Base-by-base conservation (phyloP, 2,888 invertebrate genomes). In the Lasioglossum lativentre region DNA sequence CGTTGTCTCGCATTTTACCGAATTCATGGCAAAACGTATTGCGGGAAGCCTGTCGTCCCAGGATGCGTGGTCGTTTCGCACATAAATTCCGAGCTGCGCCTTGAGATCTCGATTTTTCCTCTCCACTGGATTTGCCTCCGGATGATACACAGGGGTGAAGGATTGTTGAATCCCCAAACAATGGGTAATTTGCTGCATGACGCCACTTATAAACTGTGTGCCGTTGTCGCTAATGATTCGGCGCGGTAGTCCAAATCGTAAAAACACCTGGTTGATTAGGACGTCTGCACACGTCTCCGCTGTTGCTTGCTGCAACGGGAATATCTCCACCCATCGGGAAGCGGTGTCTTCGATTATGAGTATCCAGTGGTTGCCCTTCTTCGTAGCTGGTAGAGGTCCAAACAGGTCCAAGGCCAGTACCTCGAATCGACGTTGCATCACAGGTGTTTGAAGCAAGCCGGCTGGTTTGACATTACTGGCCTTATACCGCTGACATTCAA, bases 21-120 rank as follows among this genome's bases (percentile, higher is more conserved):
- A 92, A 70, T 95, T 95, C 92, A 95, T 94, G 0, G 94, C 93
- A 78, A 95, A 95, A 0, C 95, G 84, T 0, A 95, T 93, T 2
- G 89, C 78, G 0, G 94, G 90, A 2, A 95, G 78, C 5, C 92
- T 87, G 0, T 91, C 89, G 4, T 86, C 52, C 94, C 94, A 95
- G 2, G 27, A 52, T 0, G 68, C 30, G 76, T 94, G 94, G 14
- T 93, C 63, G 6, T 91, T 87, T 0, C 90, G 88, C 0, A 92
- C 90, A 4, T 90, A 85, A 8, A 93, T 91, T 0, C 91, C 86
- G 0, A 95, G 80, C 84, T 91, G 92, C 0, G 93, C 86, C 66
- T 94, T 95, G 12, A 94, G 72, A 34, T 93, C 93, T 0, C 95
- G 83, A 75, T 93, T 93, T 59, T 91, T 90, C 0, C 94, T 74